Percentiles rank a stretch among this genome's conserved stretches.
Evolutionary conservation across 2,113 vertebrate genomes (phyloP).

Genomic region (Entomyzon cyanotis): DNA sequence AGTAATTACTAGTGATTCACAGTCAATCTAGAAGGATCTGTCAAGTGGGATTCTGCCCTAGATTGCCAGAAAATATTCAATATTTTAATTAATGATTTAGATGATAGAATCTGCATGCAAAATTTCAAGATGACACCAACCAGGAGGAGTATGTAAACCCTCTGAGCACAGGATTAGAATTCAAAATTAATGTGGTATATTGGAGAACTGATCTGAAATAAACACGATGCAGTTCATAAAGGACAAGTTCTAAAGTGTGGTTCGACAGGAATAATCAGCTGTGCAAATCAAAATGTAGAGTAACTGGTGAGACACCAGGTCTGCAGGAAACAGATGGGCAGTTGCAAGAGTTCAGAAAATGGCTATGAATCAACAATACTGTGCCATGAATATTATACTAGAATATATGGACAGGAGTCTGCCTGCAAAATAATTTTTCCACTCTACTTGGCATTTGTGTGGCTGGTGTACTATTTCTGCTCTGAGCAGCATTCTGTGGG

Average conservation of each 20-base stretch:
- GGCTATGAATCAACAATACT: conserved; percentile 6
- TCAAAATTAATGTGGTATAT: conserved; percentile 16
- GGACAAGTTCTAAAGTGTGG: conserved; percentile 8
- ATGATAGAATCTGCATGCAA: conserved; percentile 30
- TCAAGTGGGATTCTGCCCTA: conserved; percentile 35
- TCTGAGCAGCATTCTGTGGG: accelerated
- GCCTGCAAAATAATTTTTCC: conserved; percentile 10
- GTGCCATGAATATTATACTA: not conserved
- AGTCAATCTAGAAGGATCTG: conserved; percentile 36
- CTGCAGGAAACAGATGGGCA: conserved; percentile 31
- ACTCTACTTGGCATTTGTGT: not conserved
- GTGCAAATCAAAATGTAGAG: conserved; percentile 44
- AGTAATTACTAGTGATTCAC: conserved; percentile 21
- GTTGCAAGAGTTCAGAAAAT: conserved; percentile 11
- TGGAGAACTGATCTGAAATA: conserved; percentile 39
- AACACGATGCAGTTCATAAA: conserved; percentile 22
- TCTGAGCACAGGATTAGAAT: conserved; percentile 36
- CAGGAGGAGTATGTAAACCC: conserved; percentile 13
- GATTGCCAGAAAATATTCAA: conserved; percentile 40
- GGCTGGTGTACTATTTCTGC: not conserved
- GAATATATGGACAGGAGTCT: not conserved
- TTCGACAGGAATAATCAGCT: conserved; percentile 35
- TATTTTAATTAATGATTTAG: conserved; percentile 57
- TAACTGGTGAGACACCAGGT: conserved; percentile 29
- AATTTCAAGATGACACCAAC: conserved; percentile 29